Evolutionary conservation across 2,888 invertebrate genomes (phyloP).

Genomic region (Pediacus dermestoides): DNA sequence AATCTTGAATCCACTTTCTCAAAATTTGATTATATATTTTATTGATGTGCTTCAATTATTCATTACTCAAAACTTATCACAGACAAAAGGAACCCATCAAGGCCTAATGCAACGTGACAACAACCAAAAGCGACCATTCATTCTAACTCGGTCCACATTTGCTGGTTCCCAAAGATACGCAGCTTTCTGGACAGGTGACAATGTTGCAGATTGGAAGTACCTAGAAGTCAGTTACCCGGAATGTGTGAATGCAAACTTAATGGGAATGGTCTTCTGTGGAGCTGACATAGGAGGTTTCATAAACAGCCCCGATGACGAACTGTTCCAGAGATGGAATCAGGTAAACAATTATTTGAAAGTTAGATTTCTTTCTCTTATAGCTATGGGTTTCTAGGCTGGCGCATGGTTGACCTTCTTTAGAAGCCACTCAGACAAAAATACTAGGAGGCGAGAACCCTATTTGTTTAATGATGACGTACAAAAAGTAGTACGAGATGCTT

Average conservation of each 20-base stretch:
- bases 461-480: constrained; percentile 71
- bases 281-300: constrained; percentile 98
- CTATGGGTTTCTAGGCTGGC: constrained; percentile 73
- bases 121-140: constrained; percentile 71
- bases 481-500: constrained; percentile 64
- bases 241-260: constrained; percentile 69
- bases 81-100: constrained; percentile 62
- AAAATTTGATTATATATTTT: no score
- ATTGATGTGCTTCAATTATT: no score
- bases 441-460: constrained; percentile 94
- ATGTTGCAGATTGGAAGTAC: constrained; percentile 88
- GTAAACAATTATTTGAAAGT: no score
- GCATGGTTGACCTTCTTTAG: constrained; percentile 93
- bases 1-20: no score
- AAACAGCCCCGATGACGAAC: constrained; percentile 82
- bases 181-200: constrained; percentile 98
- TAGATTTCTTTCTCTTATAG: no score
- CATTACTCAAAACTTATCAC: constrained; percentile 15
- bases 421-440: constrained; percentile 91
- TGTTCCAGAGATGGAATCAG: constrained; percentile 70
- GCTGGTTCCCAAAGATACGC: constrained; percentile 88
- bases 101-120: constrained; percentile 59
- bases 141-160: constrained; percentile 84
- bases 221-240: constrained; percentile 81
- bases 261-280: constrained; percentile 87